Evolutionary conservation across 2,113 vertebrate species (phyloP), one percentile per base, ranked within the genome.

Genomic region (Rhodinocichla rosea): DNA sequence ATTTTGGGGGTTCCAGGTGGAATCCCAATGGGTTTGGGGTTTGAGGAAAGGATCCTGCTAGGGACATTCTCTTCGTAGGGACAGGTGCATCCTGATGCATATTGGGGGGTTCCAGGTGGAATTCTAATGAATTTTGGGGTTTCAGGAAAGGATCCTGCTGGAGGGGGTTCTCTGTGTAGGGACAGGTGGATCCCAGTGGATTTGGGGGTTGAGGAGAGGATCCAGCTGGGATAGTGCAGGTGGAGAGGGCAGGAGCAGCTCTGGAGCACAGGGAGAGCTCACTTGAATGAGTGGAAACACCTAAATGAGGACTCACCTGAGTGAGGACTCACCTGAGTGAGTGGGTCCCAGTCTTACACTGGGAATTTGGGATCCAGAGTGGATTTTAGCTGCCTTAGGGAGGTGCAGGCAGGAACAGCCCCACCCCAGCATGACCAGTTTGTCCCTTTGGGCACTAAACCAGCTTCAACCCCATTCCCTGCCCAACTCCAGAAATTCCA

Each of bases 1-100:
- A 42, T 33, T n/a, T 32, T n/a, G 4, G 16, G 14, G 45, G 2
- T 47, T 47, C 12, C 6, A 24, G 20, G 26, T 1, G 1, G 35
- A 53, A 44, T 33, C 15, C 49, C 0, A 1, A 19, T 40, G 37
- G 21, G 42, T 33, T 30, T n/a, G 5, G 32, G 15, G 30, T 16
- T 44, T 24, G 15, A 44, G 40, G 39, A 24, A 1, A 45, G 21
- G 30, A 24, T 44, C 10, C 15, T 45, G 30, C 30, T 65, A 49
- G 6, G 10, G 3, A 6, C 1, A 1, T 44, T 33, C 19, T 64
- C 40, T 33, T 10, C 24, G 21, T 42, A 32, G 4, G 32, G 4
- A 18, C 32, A 65, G 32, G 22, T 0, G 0, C 30, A 55, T 55
- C 5, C 16, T 0, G 0, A 5, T 55, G 39, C 6, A 67, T 63